phyloP scores from a whole-genome alignment of 2,888 invertebrate genomes.

The Caenorhabditis doughertyi region DNA sequence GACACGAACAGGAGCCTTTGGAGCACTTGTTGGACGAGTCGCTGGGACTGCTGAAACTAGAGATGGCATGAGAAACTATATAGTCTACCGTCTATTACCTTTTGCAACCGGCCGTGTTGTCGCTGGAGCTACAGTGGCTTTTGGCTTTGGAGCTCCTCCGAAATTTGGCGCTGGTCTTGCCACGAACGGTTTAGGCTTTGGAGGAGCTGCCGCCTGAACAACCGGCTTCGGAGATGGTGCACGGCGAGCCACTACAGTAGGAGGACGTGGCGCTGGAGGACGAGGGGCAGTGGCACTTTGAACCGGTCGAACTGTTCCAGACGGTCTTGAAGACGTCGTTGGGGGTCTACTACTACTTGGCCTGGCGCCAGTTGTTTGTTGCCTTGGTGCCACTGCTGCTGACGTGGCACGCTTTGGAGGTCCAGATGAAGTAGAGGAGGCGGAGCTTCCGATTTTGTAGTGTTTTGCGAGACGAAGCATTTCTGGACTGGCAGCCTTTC shows the following conservation, averaged over 20 bases:
- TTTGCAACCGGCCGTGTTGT: not conserved
- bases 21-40: not conserved
- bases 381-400: not conserved
- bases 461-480: constrained; percentile 61
- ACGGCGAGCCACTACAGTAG: not conserved
- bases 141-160: constrained; percentile 18
- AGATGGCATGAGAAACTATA: no score
- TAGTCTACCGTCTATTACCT: not conserved
- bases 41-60: not conserved
- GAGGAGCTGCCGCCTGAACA: not conserved
- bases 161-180: constrained; percentile 63
- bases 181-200: constrained; percentile 50
- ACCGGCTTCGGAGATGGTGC: constrained; percentile 18
- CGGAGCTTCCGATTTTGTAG: constrained; percentile 16
- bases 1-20: not conserved
- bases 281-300: not conserved
- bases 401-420: not conserved
- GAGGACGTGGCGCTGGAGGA: no score
- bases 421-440: not conserved
- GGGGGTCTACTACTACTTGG: not conserved
- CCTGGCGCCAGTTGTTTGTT: not conserved
- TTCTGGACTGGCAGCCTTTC: constrained; percentile 51
- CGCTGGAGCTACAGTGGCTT: constrained; percentile 16
- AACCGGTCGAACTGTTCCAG: constrained; percentile 1
- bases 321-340: not conserved